A percentile compares a stretch with the other conserved stretches of the same genome.
Evolutionary conservation across 1,140 invertebrate species (phyloP).

Genomic region (Lethrus apterus): DNA sequence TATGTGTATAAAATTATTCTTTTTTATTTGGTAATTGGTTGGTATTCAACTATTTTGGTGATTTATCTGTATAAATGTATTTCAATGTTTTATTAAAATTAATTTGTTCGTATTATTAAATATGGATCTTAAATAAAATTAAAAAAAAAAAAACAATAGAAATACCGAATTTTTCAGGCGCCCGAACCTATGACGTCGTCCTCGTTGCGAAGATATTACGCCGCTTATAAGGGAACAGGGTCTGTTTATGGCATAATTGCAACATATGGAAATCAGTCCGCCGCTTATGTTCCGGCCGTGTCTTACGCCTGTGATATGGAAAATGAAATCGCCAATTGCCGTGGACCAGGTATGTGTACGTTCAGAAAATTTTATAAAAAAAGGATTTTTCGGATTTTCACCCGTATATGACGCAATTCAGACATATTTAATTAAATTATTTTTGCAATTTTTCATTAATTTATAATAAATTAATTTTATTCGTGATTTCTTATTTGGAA

Average conservation of each 20-base stretch:
- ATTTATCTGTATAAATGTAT: background rate
- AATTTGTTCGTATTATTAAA: too few relatives aligned
- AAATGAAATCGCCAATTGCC: conserved; percentile 41
- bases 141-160: too few relatives aligned
- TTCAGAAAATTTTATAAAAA: too few relatives aligned
- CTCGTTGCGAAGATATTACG: conserved; percentile 46
- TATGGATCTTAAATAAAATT: too few relatives aligned
- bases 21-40: background rate
- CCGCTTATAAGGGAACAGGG: conserved; percentile 56
- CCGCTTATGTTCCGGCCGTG: conserved; percentile 58
- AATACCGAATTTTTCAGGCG: too few relatives aligned
- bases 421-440: background rate
- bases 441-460: background rate
- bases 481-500: too few relatives aligned
- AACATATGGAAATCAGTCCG: conserved; percentile 42
- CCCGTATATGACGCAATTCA: too few relatives aligned
- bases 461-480: too few relatives aligned
- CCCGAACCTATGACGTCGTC: background rate
- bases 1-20: background rate
- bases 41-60: background rate
- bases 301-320: conserved; percentile 56
- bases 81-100: background rate
- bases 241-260: conserved; percentile 56
- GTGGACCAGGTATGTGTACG: conserved; percentile 43
- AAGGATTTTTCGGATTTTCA: too few relatives aligned